Evolutionary conservation across 2,888 invertebrate genomes (phyloP), one percentile per base, ranked within the genome.

Genomic region (Acronicta leporina): DNA sequence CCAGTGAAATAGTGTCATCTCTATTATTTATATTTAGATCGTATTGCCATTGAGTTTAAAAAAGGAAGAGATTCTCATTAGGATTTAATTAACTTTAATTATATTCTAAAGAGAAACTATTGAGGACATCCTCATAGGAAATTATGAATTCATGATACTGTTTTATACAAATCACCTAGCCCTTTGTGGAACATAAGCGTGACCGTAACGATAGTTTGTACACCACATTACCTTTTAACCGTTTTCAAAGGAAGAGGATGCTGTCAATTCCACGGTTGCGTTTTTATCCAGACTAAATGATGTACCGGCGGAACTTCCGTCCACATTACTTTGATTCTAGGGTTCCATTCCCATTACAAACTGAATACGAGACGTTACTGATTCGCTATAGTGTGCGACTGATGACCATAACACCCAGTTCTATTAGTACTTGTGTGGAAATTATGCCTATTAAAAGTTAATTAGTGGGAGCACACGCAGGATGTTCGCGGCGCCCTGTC

Each of bases 371-470:
- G 50, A 33, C 25, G 27, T 50, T 27, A 38, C 48, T 13, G 56
- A 68, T 70, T 70, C 52, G 70, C 33, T 58, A 58, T 47, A 50
- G 33, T 14, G 27, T n/a, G 44, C 53, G 45, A 45, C 66, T 61
- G 68, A 65, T 54, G 45, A 57, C 71, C 68, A 63, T 74, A 65
- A 50, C 58, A 59, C 55, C 56, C 43, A 50, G 61, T 52, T 61
- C 68, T 74, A 71, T 71, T 71, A 68, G 60, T 62, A 75, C 75
- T 76, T 56, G 66, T 66, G 61, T 74, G 55, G 66, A 75, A 80
- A 78, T 79, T 70, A 73, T 73, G 68, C 69, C 79, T 74, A 80
- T 81, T 82, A 81, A 79, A 82, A 70, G 66, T 79, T 79, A 82
- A 82, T 80, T 81, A 79, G 79, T 73, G 68, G 64, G 61, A 63